Conservation (phyloP, 2,113 vertebrate species). For the Equus przewalskii region DNA sequence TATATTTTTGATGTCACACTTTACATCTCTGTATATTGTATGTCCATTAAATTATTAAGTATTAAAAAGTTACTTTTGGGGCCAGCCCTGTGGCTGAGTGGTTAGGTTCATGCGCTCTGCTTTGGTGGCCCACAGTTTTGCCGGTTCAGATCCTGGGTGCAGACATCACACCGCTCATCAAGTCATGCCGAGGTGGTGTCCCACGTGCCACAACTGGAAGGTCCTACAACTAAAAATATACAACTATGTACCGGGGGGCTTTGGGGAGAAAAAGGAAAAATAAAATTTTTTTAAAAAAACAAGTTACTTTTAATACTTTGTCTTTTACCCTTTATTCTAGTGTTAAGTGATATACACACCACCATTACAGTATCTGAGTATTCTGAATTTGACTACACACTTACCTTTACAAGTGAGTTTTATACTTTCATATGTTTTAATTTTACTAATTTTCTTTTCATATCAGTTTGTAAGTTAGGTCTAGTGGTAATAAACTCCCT, state of each 20-base stretch:
- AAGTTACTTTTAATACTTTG: not conserved
- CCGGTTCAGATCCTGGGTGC: no score
- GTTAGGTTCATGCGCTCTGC: no score
- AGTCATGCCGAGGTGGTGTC: no score
- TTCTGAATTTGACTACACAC: not conserved
- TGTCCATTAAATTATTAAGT: not conserved
- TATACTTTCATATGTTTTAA: not conserved
- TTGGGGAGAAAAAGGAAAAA: no score
- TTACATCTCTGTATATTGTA: not conserved
- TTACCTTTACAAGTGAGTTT: not conserved
- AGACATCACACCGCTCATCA: no score
- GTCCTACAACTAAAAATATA: no score
- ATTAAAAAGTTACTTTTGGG: not conserved
- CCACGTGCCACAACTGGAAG: no score
- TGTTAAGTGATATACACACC: not conserved
- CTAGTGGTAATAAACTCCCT: not conserved
- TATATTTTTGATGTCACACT: not conserved
- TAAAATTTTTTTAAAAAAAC: not conserved
- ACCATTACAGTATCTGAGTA: not conserved
- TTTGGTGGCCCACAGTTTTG: no score
- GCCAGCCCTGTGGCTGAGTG: no score
- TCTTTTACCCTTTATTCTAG: not conserved
- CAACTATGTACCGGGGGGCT: no score
- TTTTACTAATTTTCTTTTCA: not conserved
- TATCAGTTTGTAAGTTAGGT: not conserved